phyloP scores from a whole-genome alignment of 2,888 invertebrate genomes.

The Zaprionus lineosus region DNA sequence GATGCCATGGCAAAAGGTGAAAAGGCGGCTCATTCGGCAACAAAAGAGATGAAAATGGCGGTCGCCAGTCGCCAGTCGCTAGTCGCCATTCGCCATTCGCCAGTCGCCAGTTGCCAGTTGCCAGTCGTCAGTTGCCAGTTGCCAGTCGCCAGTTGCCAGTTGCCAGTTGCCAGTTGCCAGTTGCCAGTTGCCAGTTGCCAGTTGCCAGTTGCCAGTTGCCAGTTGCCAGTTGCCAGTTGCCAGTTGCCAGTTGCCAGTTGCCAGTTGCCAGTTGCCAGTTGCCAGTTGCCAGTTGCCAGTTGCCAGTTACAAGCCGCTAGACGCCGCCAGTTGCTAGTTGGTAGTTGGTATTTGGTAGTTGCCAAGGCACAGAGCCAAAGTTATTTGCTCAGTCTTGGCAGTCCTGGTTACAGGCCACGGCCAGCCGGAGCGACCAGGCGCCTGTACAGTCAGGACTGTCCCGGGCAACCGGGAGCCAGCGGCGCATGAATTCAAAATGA shows the following conservation, averaged over 20 bases:
- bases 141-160: not conserved
- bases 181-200: conserved; percentile 27
- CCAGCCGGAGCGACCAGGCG: not conserved
- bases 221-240: conserved; percentile 31
- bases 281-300: not conserved
- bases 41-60: conserved; percentile 47
- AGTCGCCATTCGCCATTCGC: conserved; percentile 27
- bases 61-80: conserved; percentile 17
- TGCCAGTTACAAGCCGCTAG: too few species aligned
- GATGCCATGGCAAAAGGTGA: conserved; percentile 48
- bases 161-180: too few species aligned
- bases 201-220: conserved; percentile 22
- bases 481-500: conserved; percentile 74
- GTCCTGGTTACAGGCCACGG: conserved; percentile 28
- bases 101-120: not conserved
- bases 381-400: conserved; percentile 62
- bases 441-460: not conserved
- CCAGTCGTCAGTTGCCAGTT: not conserved
- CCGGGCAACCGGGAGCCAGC: conserved; percentile 31
- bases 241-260: not conserved
- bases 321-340: conserved; percentile 30
- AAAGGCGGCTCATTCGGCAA: conserved; percentile 39
- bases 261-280: not conserved
- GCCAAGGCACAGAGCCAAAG: conserved; percentile 58
- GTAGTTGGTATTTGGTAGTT: conserved; percentile 7